phyloP scores from a whole-genome alignment of 2,113 vertebrate species.

The Halcyon malimbica region DNA sequence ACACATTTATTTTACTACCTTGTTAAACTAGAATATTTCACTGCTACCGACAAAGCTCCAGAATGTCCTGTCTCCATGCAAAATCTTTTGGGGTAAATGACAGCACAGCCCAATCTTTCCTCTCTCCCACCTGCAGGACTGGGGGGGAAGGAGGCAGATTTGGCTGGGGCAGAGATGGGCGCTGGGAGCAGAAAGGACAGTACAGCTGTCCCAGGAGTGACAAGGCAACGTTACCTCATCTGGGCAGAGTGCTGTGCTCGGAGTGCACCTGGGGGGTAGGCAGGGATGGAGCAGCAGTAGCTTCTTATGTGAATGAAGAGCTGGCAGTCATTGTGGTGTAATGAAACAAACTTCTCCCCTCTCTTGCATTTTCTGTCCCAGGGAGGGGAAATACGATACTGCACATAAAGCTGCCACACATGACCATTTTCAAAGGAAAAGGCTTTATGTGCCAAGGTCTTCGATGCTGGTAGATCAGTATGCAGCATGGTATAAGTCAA shows the following conservation, averaged over 20 bases:
- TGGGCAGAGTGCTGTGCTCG: neutral
- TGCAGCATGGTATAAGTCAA: neutral
- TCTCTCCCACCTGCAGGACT: neutral
- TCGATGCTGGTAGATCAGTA: neutral
- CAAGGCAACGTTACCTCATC: neutral
- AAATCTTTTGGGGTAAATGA: neutral
- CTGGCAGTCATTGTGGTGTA: neutral
- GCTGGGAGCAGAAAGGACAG: neutral
- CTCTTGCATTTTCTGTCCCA: neutral
- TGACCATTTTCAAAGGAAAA: conserved; percentile 8
- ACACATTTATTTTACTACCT: neutral
- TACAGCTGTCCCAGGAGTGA: neutral
- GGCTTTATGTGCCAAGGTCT: neutral
- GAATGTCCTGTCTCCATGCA: neutral
- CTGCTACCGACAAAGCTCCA: neutral
- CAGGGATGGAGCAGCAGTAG: neutral
- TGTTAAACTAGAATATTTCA: conserved; percentile 8
- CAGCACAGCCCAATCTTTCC: neutral
- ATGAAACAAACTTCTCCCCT: neutral
- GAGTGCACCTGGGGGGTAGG: neutral
- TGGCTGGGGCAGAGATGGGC: neutral
- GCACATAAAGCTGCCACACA: neutral
- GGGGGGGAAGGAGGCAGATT: neutral
- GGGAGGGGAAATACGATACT: conserved; percentile 1
- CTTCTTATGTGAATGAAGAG: neutral